These are phyloP conservation scores for Pipistrellus kuhlii DNA, from an alignment of 2,797 vertebrate genomes.

Conservation along the genomic window DNA sequence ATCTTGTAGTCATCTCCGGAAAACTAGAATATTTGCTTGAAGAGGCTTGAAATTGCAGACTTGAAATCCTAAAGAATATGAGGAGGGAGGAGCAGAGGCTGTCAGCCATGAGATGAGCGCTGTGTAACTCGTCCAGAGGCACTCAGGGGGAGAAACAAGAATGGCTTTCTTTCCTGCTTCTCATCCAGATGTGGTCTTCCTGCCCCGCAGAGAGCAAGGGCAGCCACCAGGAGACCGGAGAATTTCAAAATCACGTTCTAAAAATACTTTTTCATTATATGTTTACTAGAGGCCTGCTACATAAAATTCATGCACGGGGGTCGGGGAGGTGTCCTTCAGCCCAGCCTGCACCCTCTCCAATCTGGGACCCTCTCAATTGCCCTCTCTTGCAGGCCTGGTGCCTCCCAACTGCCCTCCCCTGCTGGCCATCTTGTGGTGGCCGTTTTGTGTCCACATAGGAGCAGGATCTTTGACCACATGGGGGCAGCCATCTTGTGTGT, in stretches of 20 bases:
- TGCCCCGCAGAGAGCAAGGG: constrained; percentile 11
- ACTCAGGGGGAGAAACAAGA: background rate
- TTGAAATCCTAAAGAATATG: constrained; percentile 30
- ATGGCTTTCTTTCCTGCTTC: background rate
- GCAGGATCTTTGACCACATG: too few relatives aligned
- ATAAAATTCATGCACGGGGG: too few relatives aligned
- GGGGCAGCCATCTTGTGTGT: too few relatives aligned
- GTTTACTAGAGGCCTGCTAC: background rate
- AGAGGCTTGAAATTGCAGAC: constrained; percentile 60
- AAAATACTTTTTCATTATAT: background rate
- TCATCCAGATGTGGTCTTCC: constrained; percentile 21
- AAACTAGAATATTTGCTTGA: constrained; percentile 60
- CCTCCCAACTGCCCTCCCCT: too few relatives aligned
- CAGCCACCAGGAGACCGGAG: background rate
- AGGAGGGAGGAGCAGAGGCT: constrained; percentile 57
- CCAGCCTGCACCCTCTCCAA: too few relatives aligned
- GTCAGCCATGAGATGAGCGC: constrained; percentile 64
- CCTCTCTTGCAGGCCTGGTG: too few relatives aligned
- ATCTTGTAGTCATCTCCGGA: background rate
- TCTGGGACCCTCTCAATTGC: too few relatives aligned
- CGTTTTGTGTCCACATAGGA: too few relatives aligned
- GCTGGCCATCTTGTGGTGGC: too few relatives aligned
- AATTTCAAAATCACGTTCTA: constrained; percentile 8
- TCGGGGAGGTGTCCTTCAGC: too few relatives aligned
- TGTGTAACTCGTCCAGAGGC: constrained; percentile 41